Conservation (phyloP, 2,888 invertebrate species). For the Volucella inflata region DNA sequence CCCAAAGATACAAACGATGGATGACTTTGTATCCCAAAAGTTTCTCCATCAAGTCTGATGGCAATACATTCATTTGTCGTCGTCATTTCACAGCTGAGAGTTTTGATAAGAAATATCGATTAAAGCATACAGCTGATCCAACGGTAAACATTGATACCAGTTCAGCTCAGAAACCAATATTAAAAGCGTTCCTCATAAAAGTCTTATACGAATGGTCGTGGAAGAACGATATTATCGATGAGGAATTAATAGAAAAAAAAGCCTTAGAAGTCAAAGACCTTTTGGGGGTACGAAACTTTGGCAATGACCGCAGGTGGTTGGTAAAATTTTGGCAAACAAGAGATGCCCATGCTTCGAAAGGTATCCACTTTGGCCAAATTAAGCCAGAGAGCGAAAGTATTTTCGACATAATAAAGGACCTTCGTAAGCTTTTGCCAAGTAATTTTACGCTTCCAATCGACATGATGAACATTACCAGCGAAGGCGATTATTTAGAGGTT, state of each 20-base stretch:
- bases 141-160: slow-evolving; percentile 50
- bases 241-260: background rate
- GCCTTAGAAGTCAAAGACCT: slow-evolving; percentile 14
- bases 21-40: slow-evolving; percentile 34
- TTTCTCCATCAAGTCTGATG: background rate
- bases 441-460: slow-evolving; percentile 45
- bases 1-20: slow-evolving; percentile 33
- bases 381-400: no score
- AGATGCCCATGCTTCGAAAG: background rate
- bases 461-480: background rate
- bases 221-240: background rate
- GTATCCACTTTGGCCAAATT: slow-evolving; percentile 24
- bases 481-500: background rate
- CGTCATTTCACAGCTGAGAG: slow-evolving; percentile 53
- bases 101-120: slow-evolving; percentile 6
- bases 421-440: slow-evolving; percentile 48
- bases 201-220: slow-evolving; percentile 54
- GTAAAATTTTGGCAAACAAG: slow-evolving; percentile 17
- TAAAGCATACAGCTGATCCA: slow-evolving; percentile 32
- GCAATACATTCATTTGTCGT: slow-evolving; percentile 50
- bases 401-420: slow-evolving; percentile 47
- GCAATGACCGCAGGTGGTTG: background rate
- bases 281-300: slow-evolving; percentile 34
- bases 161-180: slow-evolving; percentile 38
- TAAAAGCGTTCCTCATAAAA: slow-evolving; percentile 46